Conservation (phyloP, 2,888 invertebrate species). For the Agonopterix heracliana region DNA sequence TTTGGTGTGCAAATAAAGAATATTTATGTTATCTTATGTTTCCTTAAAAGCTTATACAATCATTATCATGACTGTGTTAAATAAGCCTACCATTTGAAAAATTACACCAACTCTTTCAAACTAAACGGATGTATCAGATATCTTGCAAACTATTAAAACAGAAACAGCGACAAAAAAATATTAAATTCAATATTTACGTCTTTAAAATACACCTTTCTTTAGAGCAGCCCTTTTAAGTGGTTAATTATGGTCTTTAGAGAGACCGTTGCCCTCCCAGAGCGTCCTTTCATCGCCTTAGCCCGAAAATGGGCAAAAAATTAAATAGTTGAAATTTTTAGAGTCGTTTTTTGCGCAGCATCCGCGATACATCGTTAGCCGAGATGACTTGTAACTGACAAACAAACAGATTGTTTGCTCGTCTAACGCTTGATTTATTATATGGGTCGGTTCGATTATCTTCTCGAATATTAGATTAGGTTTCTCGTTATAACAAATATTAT, state of each 20-base stretch:
- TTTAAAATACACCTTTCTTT: no score
- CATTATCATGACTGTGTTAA: no score
- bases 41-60: no score
- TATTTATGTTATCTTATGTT: no score
- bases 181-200: no score
- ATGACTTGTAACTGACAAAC: slow-evolving; percentile 55
- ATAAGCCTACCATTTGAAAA: no score
- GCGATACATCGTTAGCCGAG: slow-evolving; percentile 48
- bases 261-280: slow-evolving; percentile 37
- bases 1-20: no score
- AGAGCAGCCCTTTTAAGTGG: slow-evolving; percentile 24
- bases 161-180: no score
- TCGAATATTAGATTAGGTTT: slow-evolving; percentile 3
- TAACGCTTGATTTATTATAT: slow-evolving; percentile 51
- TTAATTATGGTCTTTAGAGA: slow-evolving; percentile 28
- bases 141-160: no score
- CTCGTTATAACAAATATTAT: not conserved
- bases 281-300: slow-evolving; percentile 35
- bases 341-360: slow-evolving; percentile 46
- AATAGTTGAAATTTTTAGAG: slow-evolving; percentile 32
- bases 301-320: slow-evolving; percentile 36
- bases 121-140: no score
- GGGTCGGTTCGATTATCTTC: not conserved
- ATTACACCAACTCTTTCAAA: no score
- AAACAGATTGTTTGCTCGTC: slow-evolving; percentile 55